These are phyloP conservation scores for Ochotona curzoniae DNA, from an alignment of 2,113 vertebrate genomes.

Conservation along the genomic window DNA sequence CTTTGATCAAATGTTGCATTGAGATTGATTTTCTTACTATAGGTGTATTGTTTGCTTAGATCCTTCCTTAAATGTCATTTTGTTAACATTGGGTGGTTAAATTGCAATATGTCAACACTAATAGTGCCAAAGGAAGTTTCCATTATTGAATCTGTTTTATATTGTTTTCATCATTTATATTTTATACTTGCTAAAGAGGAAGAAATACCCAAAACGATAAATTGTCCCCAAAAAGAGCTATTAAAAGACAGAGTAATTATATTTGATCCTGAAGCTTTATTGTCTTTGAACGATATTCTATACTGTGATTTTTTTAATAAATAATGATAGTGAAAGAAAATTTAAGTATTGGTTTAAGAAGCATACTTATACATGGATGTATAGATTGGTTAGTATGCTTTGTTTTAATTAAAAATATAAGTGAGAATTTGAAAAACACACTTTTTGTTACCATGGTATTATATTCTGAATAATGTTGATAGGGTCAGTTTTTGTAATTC, in stretches of 20 bases:
- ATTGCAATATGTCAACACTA: not conserved
- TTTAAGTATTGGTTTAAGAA: not conserved
- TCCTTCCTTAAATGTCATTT: not conserved
- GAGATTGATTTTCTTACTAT: not conserved
- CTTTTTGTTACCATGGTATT: not conserved
- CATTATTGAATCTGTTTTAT: not conserved
- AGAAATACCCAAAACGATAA: constrained; percentile 23
- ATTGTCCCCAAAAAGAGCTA: not conserved
- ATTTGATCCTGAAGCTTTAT: not conserved
- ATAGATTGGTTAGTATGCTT: not conserved
- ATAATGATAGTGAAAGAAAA: not conserved
- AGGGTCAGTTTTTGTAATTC: not conserved
- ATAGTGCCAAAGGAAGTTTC: not conserved
- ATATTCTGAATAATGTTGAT: not conserved
- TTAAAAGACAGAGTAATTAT: not conserved
- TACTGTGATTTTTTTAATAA: not conserved
- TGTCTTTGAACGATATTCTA: not conserved
- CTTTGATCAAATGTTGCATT: not conserved
- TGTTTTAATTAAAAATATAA: not conserved
- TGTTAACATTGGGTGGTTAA: not conserved
- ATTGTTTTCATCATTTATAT: not conserved
- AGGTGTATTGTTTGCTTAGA: not conserved
- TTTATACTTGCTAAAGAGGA: not conserved
- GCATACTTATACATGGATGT: not conserved
- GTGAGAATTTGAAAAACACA: not conserved